Evolutionary conservation across 2,888 invertebrate genomes (phyloP).

Genomic region (Dolichopus griseipennis): DNA sequence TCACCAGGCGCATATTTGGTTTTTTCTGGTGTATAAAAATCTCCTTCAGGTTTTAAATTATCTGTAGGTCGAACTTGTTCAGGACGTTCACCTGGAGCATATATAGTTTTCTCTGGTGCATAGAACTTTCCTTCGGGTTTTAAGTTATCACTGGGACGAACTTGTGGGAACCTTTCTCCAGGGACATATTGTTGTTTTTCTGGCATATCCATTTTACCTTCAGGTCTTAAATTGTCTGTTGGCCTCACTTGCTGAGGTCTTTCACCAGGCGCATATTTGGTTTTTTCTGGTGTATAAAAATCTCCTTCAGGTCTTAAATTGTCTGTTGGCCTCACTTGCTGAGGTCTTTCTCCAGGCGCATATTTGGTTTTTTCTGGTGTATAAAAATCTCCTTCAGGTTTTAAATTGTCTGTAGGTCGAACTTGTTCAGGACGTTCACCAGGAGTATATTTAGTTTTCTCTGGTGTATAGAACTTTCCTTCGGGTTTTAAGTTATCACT

Average conservation of each 20-base stretch:
- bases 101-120: constrained; percentile 40
- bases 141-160: constrained; percentile 46
- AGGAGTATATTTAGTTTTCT: constrained; percentile 41
- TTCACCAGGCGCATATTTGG: constrained; percentile 20
- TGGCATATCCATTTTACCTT: constrained; percentile 29
- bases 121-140: constrained; percentile 47
- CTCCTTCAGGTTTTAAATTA: constrained; percentile 49
- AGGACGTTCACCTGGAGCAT: constrained; percentile 43
- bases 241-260: constrained; percentile 45
- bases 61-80: constrained; percentile 46
- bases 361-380: constrained; percentile 25
- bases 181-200: constrained; percentile 43
- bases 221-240: constrained; percentile 39
- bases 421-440: constrained; percentile 44
- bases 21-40: constrained; percentile 44
- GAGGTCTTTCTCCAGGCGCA: constrained; percentile 32
- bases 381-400: constrained; percentile 49
- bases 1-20: constrained; percentile 43
- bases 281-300: constrained; percentile 45
- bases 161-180: constrained; percentile 42
- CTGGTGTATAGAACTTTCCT: constrained; percentile 47
- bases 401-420: constrained; percentile 49
- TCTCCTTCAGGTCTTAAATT: constrained; percentile 48
- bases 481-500: constrained; percentile 51
- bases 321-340: constrained; percentile 41